Conservation (phyloP, 2,888 invertebrate species). For the Chrysolina americana region DNA sequence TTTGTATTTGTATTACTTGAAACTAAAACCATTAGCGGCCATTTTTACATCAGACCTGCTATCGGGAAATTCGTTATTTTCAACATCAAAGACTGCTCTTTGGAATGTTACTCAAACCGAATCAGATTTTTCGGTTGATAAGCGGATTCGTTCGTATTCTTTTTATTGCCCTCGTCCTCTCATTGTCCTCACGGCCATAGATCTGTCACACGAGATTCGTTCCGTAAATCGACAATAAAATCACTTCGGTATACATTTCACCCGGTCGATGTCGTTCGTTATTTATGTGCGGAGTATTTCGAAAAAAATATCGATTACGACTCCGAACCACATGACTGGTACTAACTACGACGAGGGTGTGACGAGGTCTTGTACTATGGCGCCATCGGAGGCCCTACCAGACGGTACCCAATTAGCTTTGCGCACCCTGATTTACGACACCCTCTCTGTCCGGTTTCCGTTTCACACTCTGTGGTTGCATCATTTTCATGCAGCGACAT, state of each 20-base stretch:
- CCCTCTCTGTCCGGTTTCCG: slow-evolving; percentile 64
- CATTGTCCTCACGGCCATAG: background rate
- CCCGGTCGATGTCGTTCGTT: background rate
- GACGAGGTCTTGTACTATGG: slow-evolving; percentile 56
- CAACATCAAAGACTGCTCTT: background rate
- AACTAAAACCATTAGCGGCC: too few species aligned
- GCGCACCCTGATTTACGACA: slow-evolving; percentile 69
- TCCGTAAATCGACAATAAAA: slow-evolving; percentile 13
- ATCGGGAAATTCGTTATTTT: background rate
- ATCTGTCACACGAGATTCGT: slow-evolving; percentile 6
- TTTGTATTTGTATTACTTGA: too few species aligned
- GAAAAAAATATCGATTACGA: slow-evolving; percentile 24
- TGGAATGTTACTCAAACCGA: background rate
- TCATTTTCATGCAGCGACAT: too few species aligned
- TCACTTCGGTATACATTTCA: slow-evolving; percentile 6
- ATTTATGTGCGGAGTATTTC: slow-evolving; percentile 18
- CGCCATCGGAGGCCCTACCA: slow-evolving; percentile 63
- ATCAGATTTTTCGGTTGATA: background rate
- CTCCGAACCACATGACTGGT: slow-evolving; percentile 35
- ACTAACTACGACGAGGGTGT: slow-evolving; percentile 40
- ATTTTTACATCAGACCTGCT: too few species aligned
- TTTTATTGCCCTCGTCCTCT: background rate
- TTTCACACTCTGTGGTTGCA: slow-evolving; percentile 58
- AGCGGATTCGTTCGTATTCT: background rate
- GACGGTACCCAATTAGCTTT: slow-evolving; percentile 68